phyloP scores from a whole-genome alignment of 2,113 vertebrate genomes.

The Oncorhynchus tshawytscha region DNA sequence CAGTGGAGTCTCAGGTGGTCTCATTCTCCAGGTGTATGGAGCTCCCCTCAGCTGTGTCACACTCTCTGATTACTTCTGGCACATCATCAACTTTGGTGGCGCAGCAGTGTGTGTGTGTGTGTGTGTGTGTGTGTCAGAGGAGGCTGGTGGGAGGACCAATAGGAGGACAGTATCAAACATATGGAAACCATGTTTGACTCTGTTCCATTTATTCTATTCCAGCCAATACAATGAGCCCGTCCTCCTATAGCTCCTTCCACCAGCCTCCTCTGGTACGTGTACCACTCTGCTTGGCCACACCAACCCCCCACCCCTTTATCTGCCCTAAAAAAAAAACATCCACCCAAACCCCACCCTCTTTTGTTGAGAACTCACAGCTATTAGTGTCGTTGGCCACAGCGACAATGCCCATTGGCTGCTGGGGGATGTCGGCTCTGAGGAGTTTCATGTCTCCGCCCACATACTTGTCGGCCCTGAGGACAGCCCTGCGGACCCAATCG shows the following conservation, averaged over 20 bases:
- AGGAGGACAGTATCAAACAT: too few relatives aligned
- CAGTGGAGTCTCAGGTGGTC: constrained; percentile 16
- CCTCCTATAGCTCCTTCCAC: too few relatives aligned
- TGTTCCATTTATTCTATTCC: too few relatives aligned
- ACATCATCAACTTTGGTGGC: constrained; percentile 37
- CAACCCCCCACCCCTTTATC: too few relatives aligned
- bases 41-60: constrained; percentile 4
- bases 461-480: constrained; percentile 93
- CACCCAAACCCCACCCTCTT: too few relatives aligned
- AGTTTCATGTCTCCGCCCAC: constrained; percentile 93
- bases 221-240: too few relatives aligned
- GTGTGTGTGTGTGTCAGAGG: not conserved
- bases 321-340: not conserved
- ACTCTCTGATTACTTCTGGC: constrained; percentile 41
- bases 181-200: too few relatives aligned
- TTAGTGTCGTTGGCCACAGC: constrained; percentile 98
- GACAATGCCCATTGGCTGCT: constrained; percentile 98
- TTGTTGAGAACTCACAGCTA: constrained; percentile 83
- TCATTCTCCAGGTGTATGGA: constrained; percentile 5
- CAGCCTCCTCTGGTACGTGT: not conserved
- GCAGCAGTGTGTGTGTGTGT: not conserved
- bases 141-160: too few relatives aligned
- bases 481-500: constrained; percentile 94
- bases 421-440: constrained; percentile 93
- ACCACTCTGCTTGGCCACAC: not conserved